Base-by-base conservation (phyloP, 1,140 invertebrate species). In the Drosophila rufa region DNA sequence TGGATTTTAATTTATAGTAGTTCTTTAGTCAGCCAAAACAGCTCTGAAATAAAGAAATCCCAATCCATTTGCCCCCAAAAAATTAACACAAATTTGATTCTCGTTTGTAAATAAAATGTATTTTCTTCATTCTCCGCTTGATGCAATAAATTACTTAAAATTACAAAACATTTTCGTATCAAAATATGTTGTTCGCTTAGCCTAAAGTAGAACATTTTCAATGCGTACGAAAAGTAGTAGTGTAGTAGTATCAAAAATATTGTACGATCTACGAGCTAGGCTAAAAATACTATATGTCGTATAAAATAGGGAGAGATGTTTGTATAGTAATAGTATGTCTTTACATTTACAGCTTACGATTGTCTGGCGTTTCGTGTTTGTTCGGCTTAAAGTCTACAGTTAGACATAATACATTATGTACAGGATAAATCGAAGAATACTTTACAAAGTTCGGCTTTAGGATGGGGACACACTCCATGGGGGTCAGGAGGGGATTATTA, bases 91-190 rank as follows among this genome's bases (percentile, higher is more conserved):
- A 19, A n/a, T 40, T 4, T 25, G 9, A 7, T 50, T 61, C 38
- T 77, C 12, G 15, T 67, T 47, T 87, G 80, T 66, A 86, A 86
- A 86, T 85, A 74, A 79, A 84, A 79, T 86, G 69, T 85, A 79
- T 84, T 71, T 90, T 61, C 65, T 59, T 73, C 65, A 58, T 68
- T 62, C 40, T 53, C 19, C 61, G 40, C 58, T 59, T 70, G 53
- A 58, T 84, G 61, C 62, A 90, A 90, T 90, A 90, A 90, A 90
- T 90, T 82, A 82, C 85, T 90, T 90, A 90, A 82, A 90, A 90
- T 74, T 90, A 90, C 79, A 90, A 90, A 90, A 90, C 85, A 90
- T 85, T 90, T 89, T 75, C 67, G 70, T 90, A 90, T 90, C 78
- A 90, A 90, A 90, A 90, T 85, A 85, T 82, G 59, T 68, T 62